phyloP scores from a whole-genome alignment of 2,888 invertebrate species.

The Drosophila antonietae region DNA sequence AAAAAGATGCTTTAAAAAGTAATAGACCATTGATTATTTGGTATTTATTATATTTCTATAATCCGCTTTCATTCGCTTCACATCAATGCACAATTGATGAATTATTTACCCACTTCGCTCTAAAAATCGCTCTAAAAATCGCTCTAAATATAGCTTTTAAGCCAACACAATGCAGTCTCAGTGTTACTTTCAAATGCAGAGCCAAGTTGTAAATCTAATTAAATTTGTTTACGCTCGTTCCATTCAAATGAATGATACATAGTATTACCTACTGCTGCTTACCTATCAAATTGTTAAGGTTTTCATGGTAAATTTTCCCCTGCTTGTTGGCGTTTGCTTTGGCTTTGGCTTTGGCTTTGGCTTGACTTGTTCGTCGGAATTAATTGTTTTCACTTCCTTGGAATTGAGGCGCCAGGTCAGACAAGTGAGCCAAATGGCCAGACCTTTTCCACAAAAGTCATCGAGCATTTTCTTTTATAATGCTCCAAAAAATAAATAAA shows the following conservation, averaged over 20 bases:
- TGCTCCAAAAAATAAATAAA: conserved; percentile 16
- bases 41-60: too few relatives aligned
- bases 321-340: background rate
- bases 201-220: background rate
- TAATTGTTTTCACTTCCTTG: conserved; percentile 39
- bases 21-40: too few relatives aligned
- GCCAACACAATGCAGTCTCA: too few relatives aligned
- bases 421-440: conserved; percentile 40
- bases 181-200: background rate
- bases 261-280: background rate
- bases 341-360: too few relatives aligned
- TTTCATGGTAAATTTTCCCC: background rate
- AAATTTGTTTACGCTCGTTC: background rate
- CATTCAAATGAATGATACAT: background rate
- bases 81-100: too few relatives aligned
- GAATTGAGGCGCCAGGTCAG: conserved; percentile 58
- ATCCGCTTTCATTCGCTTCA: too few relatives aligned
- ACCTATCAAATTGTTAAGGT: background rate
- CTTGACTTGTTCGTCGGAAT: conserved; percentile 28
- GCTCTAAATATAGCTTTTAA: too few relatives aligned
- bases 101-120: too few relatives aligned
- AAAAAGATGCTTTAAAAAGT: too few relatives aligned
- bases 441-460: conserved; percentile 47
- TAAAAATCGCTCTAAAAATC: too few relatives aligned
- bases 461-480: conserved; percentile 55